Percentiles rank a stretch among this genome's conserved stretches.
phyloP scores from a whole-genome alignment of 1,140 invertebrate species.

The Homarus americanus region DNA sequence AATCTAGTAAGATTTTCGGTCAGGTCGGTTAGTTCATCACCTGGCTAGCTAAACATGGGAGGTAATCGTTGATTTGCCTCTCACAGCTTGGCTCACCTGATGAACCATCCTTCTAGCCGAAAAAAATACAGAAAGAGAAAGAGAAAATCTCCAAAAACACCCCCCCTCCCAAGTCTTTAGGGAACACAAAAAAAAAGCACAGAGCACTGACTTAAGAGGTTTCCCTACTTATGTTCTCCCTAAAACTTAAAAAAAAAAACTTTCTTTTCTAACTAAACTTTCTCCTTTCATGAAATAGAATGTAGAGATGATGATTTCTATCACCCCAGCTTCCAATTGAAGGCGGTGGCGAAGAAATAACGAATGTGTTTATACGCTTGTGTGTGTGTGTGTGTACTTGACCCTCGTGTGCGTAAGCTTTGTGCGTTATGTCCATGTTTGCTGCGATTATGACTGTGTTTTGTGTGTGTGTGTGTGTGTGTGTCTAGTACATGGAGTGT shows the following conservation, averaged over 20 bases:
- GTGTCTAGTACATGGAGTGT: no score
- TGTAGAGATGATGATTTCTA: constrained; percentile 51
- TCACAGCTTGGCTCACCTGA: not conserved
- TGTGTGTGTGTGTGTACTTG: constrained; percentile 29
- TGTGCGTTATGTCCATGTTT: not conserved
- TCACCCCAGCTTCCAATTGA: constrained; percentile 64
- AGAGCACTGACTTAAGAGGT: not conserved
- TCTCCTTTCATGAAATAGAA: constrained; percentile 69
- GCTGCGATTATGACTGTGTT: not conserved
- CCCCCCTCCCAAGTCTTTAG: not conserved
- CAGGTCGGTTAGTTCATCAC: not conserved
- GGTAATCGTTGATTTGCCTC: not conserved
- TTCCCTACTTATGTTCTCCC: constrained; percentile 26
- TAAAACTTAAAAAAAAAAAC: constrained; percentile 47
- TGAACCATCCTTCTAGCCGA: not conserved
- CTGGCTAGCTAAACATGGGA: not conserved
- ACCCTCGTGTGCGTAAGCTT: no score
- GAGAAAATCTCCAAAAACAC: not conserved
- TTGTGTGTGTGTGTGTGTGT: constrained; percentile 38
- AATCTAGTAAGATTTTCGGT: not conserved
- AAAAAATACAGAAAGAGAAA: constrained; percentile 23
- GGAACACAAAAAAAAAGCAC: not conserved
- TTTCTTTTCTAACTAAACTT: constrained; percentile 70
- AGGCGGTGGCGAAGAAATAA: constrained; percentile 54
- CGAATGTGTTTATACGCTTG: not conserved